Percentiles rank a stretch among this genome's conserved stretches.
These are phyloP conservation scores for Tiliacea aurago DNA, from an alignment of 2,888 invertebrate genomes.

Conservation along the genomic window DNA sequence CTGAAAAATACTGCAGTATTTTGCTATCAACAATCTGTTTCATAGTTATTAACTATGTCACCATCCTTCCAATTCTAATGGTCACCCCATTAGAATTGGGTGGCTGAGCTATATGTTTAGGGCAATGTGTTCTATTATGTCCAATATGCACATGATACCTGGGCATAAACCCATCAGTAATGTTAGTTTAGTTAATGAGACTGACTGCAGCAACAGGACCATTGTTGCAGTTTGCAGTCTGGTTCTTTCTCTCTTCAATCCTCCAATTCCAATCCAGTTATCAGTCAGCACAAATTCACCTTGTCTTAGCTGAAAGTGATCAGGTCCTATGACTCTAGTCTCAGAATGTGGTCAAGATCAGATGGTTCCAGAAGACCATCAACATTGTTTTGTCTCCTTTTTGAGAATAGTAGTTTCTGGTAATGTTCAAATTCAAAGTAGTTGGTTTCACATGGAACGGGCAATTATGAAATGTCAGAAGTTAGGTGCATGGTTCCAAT, in stretches of 20 bases:
- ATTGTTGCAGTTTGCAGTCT: not conserved
- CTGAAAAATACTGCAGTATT: not conserved
- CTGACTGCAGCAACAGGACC: not conserved
- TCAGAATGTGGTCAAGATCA: not conserved
- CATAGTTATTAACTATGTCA: not conserved
- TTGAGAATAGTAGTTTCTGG: not conserved
- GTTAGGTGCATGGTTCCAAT: not conserved
- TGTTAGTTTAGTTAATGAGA: not conserved
- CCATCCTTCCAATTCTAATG: no score
- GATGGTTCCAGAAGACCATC: not conserved
- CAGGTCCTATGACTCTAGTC: not conserved
- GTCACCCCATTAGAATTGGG: not conserved
- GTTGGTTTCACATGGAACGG: not conserved
- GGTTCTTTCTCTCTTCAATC: not conserved
- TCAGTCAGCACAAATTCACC: not conserved
- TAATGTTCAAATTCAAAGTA: not conserved
- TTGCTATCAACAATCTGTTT: not conserved
- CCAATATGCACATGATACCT: not conserved
- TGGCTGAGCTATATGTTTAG: not conserved
- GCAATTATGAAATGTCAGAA: not conserved
- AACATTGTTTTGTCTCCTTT: not conserved
- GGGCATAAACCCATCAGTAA: not conserved
- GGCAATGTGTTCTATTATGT: not conserved
- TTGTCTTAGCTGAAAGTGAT: not conserved
- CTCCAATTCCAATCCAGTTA: not conserved